Evolutionary conservation across 2,113 vertebrate species (phyloP).

Genomic region (Danio rerio): DNA sequence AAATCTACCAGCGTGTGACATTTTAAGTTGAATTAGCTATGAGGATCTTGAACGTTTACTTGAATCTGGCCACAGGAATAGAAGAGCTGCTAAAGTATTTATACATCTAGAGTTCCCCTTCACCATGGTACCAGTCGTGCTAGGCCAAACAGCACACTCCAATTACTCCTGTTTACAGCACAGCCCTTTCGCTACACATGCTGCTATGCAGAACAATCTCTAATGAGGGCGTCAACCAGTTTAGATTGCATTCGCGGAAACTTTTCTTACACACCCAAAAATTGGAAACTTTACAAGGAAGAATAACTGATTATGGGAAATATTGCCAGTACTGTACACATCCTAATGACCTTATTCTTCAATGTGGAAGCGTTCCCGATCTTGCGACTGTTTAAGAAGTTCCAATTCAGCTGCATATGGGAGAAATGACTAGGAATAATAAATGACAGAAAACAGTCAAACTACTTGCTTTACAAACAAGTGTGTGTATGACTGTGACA

Average conservation of each 20-base stretch:
- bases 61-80: slow-evolving; percentile 46
- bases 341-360: no score
- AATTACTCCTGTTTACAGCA: slow-evolving; percentile 42
- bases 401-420: no score
- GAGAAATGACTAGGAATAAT: no score
- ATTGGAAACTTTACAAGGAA: background rate
- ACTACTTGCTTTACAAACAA: no score
- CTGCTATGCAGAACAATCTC: background rate
- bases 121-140: slow-evolving; percentile 34
- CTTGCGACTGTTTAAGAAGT: no score
- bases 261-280: background rate
- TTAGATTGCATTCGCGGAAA: background rate
- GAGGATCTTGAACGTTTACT: slow-evolving; percentile 16
- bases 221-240: background rate
- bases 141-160: slow-evolving; percentile 54
- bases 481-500: no score
- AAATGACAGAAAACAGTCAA: no score
- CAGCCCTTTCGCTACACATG: background rate
- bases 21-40: slow-evolving; percentile 35
- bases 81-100: slow-evolving; percentile 49
- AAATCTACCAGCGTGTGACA: slow-evolving; percentile 15
- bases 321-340: no score
- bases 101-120: slow-evolving; percentile 48
- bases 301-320: background rate
- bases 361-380: no score